These are phyloP conservation scores for Megalopta genalis DNA, from an alignment of 1,140 invertebrate genomes.

Conservation along the genomic window DNA sequence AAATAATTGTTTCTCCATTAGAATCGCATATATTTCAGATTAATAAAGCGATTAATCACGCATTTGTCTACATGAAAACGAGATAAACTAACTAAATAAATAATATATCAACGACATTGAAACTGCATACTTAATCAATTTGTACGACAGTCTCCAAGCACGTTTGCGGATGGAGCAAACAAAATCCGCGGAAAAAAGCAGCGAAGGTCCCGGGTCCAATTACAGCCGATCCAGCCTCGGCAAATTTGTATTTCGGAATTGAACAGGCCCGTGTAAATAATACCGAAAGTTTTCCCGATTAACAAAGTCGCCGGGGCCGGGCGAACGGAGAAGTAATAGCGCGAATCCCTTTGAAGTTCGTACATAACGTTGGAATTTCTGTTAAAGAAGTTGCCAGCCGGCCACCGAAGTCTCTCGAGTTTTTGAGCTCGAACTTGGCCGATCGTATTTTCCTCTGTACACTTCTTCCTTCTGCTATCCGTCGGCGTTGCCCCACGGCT, in stretches of 20 bases:
- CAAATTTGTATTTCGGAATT: constrained; percentile 49
- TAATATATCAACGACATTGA: no score
- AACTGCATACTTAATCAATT: no score
- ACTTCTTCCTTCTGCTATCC: neutral
- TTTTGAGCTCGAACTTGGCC: constrained; percentile 23
- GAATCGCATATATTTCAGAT: no score
- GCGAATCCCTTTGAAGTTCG: constrained; percentile 35
- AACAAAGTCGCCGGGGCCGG: constrained; percentile 8
- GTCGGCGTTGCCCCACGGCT: neutral
- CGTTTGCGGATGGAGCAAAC: no score
- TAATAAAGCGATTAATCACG: no score
- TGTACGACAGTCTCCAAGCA: no score
- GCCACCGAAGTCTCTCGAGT: neutral
- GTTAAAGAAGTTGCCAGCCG: constrained; percentile 26
- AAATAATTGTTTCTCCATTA: no score
- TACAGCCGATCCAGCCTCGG: constrained; percentile 17
- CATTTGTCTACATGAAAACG: no score
- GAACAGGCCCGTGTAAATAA: constrained; percentile 41
- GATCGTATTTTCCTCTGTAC: constrained; percentile 32
- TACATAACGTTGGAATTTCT: constrained; percentile 40
- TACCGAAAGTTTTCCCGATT: constrained; percentile 36
- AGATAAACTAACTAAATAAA: no score
- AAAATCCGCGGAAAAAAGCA: no score
- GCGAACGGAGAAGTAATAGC: neutral
- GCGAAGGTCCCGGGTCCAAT: constrained; percentile 2